Evolutionary conservation across 2,797 vertebrate species (phyloP).

Genomic region (Apogon talboti): DNA sequence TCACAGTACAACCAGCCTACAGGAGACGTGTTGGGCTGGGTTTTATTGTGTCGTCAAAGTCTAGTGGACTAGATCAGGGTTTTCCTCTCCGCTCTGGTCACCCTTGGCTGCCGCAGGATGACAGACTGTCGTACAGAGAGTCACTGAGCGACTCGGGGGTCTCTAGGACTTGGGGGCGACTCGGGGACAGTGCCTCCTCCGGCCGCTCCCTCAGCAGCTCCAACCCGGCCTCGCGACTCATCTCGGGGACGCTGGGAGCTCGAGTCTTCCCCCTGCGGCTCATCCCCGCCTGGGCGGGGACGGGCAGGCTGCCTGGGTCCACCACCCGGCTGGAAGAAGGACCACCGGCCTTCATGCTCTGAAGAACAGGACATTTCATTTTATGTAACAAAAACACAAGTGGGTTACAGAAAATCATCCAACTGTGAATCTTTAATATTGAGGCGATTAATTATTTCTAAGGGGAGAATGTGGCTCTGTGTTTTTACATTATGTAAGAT

Average conservation of each 20-base stretch:
- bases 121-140: conserved; percentile 95
- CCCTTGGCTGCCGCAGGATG: conserved; percentile 96
- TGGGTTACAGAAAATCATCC: conserved; percentile 35
- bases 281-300: conserved; percentile 76
- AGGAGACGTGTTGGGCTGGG: conserved; percentile 10
- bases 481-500: conserved; percentile 66
- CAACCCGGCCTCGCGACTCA: conserved; percentile 89
- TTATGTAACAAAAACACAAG: conserved; percentile 51
- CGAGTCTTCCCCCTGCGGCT: conserved; percentile 83
- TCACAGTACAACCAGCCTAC: conserved; percentile 38
- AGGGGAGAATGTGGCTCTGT: conserved; percentile 48
- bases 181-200: conserved; percentile 82
- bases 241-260: conserved; percentile 87
- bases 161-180: conserved; percentile 88
- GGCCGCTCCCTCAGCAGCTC: conserved; percentile 87
- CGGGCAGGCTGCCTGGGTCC: conserved; percentile 78
- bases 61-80: conserved; percentile 5
- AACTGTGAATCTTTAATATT: conserved; percentile 65
- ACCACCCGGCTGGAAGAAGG: conserved; percentile 70
- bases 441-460: conserved; percentile 69
- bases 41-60: not conserved
- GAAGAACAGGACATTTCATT: conserved; percentile 10
- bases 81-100: conserved; percentile 67
- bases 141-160: conserved; percentile 95
- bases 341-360: conserved; percentile 76